A percentile compares a stretch with the other conserved stretches of the same genome.
Conservation (phyloP, 2,113 vertebrate genomes). For the Myotis davidii region DNA sequence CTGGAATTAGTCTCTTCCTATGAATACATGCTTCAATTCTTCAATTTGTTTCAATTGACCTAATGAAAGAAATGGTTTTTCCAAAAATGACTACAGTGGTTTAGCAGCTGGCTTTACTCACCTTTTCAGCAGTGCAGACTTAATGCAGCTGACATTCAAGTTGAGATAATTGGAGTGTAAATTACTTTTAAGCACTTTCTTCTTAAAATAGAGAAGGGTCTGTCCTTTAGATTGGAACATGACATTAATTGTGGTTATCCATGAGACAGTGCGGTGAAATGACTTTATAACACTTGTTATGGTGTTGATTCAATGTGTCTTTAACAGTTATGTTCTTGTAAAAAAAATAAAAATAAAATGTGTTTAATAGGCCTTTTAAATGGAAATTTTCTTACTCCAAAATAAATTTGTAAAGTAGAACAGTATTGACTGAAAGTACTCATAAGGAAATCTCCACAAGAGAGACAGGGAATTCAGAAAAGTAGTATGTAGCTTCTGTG, state of each 20-base stretch:
- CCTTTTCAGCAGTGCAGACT: slow-evolving; percentile 14
- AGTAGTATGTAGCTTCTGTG: neutral
- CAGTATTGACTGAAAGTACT: neutral
- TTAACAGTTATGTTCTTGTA: neutral
- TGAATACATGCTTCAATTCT: neutral
- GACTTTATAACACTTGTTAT: neutral
- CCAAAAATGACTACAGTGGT: neutral
- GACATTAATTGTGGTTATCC: slow-evolving; percentile 5
- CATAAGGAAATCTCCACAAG: neutral
- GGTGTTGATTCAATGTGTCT: slow-evolving; percentile 14
- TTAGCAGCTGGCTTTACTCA: neutral
- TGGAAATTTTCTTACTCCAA: slow-evolving; percentile 6
- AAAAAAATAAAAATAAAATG: neutral
- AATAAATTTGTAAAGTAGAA: neutral
- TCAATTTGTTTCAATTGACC: neutral
- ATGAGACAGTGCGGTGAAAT: neutral
- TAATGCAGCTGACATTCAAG: neutral
- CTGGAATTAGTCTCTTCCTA: neutral
- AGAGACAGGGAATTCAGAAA: neutral
- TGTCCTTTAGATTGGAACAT: slow-evolving; percentile 21
- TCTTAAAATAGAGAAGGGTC: slow-evolving; percentile 42
- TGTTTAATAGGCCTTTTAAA: neutral
- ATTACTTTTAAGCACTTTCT: slow-evolving; percentile 44
- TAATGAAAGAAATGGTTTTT: neutral
- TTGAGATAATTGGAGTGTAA: neutral